Percentiles rank a stretch among this genome's conserved stretches.
Evolutionary conservation across 1,140 invertebrate genomes (phyloP).

Genomic region (Tetranychus urticae): DNA sequence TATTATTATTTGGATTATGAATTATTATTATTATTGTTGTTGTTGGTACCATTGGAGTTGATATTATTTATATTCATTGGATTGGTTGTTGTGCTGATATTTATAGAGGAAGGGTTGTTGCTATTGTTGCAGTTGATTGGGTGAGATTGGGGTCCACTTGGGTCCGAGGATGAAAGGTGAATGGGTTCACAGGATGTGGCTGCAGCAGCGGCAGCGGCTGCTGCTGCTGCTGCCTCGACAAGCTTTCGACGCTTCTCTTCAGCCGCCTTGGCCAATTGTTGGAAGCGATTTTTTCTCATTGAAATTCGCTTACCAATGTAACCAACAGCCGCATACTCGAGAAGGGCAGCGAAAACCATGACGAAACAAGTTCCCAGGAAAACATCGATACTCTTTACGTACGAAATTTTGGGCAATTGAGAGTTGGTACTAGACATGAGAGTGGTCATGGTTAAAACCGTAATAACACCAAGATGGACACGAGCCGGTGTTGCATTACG

Average conservation of each 20-base stretch:
- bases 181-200: background rate
- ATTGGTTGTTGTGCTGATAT: too few species aligned
- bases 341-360: conserved; percentile 18
- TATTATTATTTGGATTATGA: too few species aligned
- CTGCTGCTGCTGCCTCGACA: background rate
- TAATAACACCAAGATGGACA: conserved; percentile 28
- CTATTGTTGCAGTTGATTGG: background rate
- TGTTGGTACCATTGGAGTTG: too few species aligned
- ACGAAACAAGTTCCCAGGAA: conserved; percentile 25
- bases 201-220: background rate
- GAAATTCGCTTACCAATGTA: conserved; percentile 81
- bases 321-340: conserved; percentile 74
- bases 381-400: conserved; percentile 27
- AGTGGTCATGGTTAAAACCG: conserved; percentile 29
- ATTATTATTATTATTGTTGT: too few species aligned
- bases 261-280: conserved; percentile 22
- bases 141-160: background rate
- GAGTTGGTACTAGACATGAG: conserved; percentile 29
- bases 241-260: conserved; percentile 3
- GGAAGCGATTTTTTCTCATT: conserved; percentile 72
- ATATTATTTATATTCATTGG: too few species aligned
- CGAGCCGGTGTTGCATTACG: conserved; percentile 22
- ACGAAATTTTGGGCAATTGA: conserved; percentile 26
- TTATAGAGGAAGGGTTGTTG: too few species aligned
- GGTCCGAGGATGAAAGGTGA: background rate